Evolutionary conservation across 2,797 vertebrate species (phyloP).

Genomic region (Sciurus carolinensis): DNA sequence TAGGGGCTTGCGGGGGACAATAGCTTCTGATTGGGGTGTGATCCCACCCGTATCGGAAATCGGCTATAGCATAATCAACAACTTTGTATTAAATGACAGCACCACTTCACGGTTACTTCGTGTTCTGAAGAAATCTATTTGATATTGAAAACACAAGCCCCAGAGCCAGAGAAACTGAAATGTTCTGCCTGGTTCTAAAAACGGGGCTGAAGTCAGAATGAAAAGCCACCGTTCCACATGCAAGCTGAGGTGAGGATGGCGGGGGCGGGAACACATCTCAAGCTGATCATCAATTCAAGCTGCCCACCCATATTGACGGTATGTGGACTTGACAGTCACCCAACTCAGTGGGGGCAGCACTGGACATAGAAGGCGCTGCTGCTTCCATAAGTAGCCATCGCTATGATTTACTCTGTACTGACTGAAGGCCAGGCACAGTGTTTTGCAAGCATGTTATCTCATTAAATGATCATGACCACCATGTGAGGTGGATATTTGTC

Average conservation of each 20-base stretch:
- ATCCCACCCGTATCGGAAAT: conserved; percentile 58
- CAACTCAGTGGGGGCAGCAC: neutral
- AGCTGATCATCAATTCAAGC: neutral
- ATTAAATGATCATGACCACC: neutral
- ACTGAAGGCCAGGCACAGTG: neutral
- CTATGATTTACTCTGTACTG: neutral
- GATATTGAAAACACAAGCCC: conserved; percentile 33
- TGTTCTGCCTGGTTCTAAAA: conserved; percentile 23
- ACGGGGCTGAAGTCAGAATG: neutral
- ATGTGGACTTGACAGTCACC: neutral
- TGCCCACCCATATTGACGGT: too few species aligned
- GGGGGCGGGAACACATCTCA: neutral
- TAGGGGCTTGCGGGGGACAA: conserved; percentile 41
- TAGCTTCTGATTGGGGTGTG: conserved; percentile 74
- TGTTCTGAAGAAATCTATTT: conserved; percentile 28
- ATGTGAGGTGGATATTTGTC: neutral
- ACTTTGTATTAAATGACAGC: conserved; percentile 42
- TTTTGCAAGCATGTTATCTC: neutral
- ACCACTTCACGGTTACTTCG: neutral
- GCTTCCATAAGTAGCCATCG: neutral
- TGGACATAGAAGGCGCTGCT: neutral
- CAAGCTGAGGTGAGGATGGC: neutral
- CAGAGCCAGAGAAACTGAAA: neutral
- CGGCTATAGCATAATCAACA: conserved; percentile 32
- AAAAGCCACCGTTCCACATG: neutral